A percentile compares a stretch with the other conserved stretches of the same genome.
These are phyloP conservation scores for Nibea albiflora DNA, from an alignment of 2,113 vertebrate genomes.

Conservation along the genomic window DNA sequence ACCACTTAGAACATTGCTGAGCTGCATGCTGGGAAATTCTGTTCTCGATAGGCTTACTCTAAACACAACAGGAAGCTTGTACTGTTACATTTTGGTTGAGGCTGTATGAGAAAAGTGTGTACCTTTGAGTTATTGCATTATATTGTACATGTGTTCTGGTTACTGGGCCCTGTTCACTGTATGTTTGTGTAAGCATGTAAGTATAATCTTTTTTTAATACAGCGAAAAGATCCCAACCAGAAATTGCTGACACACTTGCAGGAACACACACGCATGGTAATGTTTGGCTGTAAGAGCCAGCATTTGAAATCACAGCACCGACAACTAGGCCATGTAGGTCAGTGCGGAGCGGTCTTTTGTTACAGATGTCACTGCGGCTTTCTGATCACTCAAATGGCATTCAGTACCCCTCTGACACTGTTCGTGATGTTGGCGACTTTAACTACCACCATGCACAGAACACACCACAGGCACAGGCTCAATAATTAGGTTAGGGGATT, in stretches of 20 bases:
- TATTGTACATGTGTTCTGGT: not conserved
- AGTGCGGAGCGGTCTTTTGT: not conserved
- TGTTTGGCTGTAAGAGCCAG: not conserved
- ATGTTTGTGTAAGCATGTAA: not conserved
- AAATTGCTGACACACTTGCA: slow-evolving; percentile 3
- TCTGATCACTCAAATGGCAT: slow-evolving; percentile 1
- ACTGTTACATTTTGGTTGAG: not conserved
- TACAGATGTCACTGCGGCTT: not conserved
- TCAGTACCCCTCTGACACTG: not conserved
- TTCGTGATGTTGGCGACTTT: not conserved
- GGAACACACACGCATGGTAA: not conserved
- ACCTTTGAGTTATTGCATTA: not conserved
- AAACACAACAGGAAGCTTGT: not conserved
- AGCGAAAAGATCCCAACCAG: not conserved
- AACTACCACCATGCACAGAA: not conserved
- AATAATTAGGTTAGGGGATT: not conserved
- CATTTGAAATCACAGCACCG: not conserved
- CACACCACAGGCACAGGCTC: not conserved
- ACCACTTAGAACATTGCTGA: not conserved
- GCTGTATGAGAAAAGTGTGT: not conserved
- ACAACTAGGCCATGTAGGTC: not conserved
- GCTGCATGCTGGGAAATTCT: not conserved
- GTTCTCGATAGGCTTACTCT: not conserved
- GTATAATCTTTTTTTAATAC: not conserved
- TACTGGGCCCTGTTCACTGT: slow-evolving; percentile 1